Base-by-base conservation (phyloP, 1,140 invertebrate species). In the Gonatopus flavifemur region DNA sequence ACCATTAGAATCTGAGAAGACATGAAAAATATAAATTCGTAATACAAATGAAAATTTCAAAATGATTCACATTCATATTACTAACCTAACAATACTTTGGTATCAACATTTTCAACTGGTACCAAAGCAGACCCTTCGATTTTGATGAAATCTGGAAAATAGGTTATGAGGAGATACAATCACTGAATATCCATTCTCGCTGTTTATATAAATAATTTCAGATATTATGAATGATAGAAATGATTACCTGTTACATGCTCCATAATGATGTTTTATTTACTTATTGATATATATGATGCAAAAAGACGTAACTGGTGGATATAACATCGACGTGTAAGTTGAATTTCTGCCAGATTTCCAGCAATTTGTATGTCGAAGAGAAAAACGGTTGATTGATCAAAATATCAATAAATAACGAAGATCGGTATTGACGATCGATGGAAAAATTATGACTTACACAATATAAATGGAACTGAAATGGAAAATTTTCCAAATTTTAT, bases 61-160 rank as follows among this genome's bases (percentile, higher is more conserved):
- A 36, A 10, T 3, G 20, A 15, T n/a, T 20, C 8, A 0, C 6
- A 24, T 43, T 30, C 12, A 39, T 31, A 9, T 33, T 25, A 52
- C 33, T 49, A 55, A 68, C 66, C 64, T 49, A 64, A 52, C 16
- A 65, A 37, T 13, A 65, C 57, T 6, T 56, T 44, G 19, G 52
- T 37, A 2, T 35, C 25, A 10, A 41, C 36, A 9, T 38, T 9
- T 10, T 50, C 43, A 15, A 66, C 30, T 2, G 54, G 3, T 12
- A 44, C 5, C n/a, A n/a, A n/a, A n/a, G 38, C 44, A 12, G 36
- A 45, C 9, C 59, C 46, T 20, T 69, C 63, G 7, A 69, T 52
- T 49, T 64, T 67, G 2, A 69, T 21, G 22, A 67, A 57, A 39
- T 67, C 66, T 69, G 48, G 15, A 64, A 66, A 13, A 62, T 19